Evolutionary conservation across 64 coral and sea anemone genomes (phyloP), one percentile per base, ranked within the genome.

Genomic region (Platygyra sinensis): DNA sequence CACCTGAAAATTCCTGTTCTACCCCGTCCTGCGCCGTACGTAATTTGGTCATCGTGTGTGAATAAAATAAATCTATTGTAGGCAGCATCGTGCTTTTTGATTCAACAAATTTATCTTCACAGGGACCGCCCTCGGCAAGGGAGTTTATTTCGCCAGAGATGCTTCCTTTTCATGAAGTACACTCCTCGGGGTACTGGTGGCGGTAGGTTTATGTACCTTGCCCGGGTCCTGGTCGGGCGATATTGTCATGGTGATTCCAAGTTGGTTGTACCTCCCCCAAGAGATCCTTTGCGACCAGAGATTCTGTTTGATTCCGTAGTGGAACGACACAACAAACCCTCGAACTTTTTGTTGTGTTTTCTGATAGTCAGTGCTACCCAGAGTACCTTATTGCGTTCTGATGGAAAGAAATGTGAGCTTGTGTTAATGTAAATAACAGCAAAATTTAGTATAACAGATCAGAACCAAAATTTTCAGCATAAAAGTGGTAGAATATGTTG

Each of bases 141-240:
- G 88, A 28, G 88, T 90, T 62, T 90, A 90, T 80, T 90, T 90
- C 71, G 88, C 88, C 62, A 72, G 60, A 52, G 46, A 90, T 57
- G 88, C 88, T 10, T 38, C 29, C 30, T 79, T 50, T 19, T 90
- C 88, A 13, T 71, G 88, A 25, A 16, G 5, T 90, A 80, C 62
- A 50, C 88, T 27, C 22, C 10, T 8, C 65, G 8, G 65, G 32
- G 73, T 14, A 36, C 30, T 38, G 30, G 32, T 32, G 30, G 14
- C 3, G 32, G 73, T 75, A 22, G 73, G 9, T 75, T 17, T 36
- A 89, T 89, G 87, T 89, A 89, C 73, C 51, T 89, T 42, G 74
- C 87, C 27, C 50, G 75, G 24, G 87, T 89, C 24, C 51, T 89
- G 61, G 52, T 76, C 18, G 90, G 90, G 32, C 50, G 52, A 60